A percentile compares a stretch with the other conserved stretches of the same genome.
phyloP scores from a whole-genome alignment of 2,797 vertebrate species.

The Eulemur coronatus region DNA sequence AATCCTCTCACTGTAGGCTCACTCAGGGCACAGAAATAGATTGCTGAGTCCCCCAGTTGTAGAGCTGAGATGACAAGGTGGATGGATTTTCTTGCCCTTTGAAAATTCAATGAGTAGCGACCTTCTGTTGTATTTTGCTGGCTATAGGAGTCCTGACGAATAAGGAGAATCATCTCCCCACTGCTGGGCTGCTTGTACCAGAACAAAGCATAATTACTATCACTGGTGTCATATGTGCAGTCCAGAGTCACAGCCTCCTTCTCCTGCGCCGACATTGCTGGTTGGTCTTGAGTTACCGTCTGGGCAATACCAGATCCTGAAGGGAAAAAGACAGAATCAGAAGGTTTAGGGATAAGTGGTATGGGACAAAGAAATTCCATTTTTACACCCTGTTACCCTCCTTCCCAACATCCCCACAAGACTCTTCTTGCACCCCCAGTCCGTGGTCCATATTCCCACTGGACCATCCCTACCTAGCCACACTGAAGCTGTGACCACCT shows the following conservation, averaged over 20 bases:
- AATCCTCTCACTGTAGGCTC: neutral
- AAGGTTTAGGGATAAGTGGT: neutral
- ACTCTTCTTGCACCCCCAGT: rapidly evolving
- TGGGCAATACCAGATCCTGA: slow-evolving; percentile 19
- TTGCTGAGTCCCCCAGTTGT: neutral
- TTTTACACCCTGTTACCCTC: neutral
- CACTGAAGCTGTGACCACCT: neutral
- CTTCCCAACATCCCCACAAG: neutral
- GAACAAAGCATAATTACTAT: rapidly evolving
- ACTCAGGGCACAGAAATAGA: slow-evolving; percentile 39
- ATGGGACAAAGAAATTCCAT: neutral
- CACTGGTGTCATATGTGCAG: slow-evolving; percentile 41
- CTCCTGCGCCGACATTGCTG: neutral
- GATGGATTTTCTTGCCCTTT: neutral
- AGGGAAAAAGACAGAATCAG: neutral
- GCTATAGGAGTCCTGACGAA: neutral
- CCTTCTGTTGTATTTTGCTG: neutral
- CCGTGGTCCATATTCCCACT: neutral
- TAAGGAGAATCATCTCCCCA: slow-evolving; percentile 3
- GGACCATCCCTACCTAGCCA: neutral
- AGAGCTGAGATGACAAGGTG: slow-evolving; percentile 16
- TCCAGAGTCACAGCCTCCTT: slow-evolving; percentile 36
- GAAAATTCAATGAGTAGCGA: slow-evolving; percentile 20
- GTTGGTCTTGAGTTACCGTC: slow-evolving; percentile 5
- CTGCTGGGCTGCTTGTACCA: slow-evolving; percentile 63